These are phyloP conservation scores for Ophion costatus DNA, from an alignment of 2,888 invertebrate species.

Conservation along the genomic window DNA sequence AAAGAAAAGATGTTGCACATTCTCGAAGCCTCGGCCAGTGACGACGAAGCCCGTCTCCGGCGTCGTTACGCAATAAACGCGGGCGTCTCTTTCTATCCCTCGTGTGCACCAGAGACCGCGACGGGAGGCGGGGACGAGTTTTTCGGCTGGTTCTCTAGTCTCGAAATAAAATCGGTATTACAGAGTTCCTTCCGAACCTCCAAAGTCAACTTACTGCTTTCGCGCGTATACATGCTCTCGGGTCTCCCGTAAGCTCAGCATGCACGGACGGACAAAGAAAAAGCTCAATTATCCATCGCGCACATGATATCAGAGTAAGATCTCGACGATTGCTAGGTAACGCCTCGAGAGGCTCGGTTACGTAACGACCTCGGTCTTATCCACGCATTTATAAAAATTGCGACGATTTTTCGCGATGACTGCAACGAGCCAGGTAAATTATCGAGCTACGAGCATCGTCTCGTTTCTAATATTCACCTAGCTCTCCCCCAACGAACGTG, in stretches of 20 bases:
- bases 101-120: neutral
- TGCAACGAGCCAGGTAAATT: neutral
- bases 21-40: slow-evolving; percentile 43
- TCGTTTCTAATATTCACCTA: slow-evolving; percentile 3
- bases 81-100: slow-evolving; percentile 22
- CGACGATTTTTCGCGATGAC: slow-evolving; percentile 5
- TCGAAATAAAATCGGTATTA: slow-evolving; percentile 35
- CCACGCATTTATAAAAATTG: neutral
- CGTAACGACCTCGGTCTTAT: neutral
- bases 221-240: neutral
- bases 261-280: slow-evolving; percentile 5
- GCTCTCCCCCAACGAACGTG: too few relatives aligned
- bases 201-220: neutral
- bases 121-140: too few relatives aligned
- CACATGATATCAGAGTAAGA: neutral
- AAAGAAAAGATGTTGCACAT: neutral
- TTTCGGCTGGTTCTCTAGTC: neutral
- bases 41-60: slow-evolving; percentile 19
- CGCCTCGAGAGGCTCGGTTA: slow-evolving; percentile 16
- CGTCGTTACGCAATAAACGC: slow-evolving; percentile 52
- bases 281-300: neutral
- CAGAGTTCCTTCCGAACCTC: slow-evolving; percentile 16
- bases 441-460: neutral
- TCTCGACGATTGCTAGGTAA: neutral
- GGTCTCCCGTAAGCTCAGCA: neutral